These are phyloP conservation scores for Hydra vulgaris DNA, from an alignment of 30 jellyfish, hydroid and myxozoan genomes.

Conservation along the genomic window DNA sequence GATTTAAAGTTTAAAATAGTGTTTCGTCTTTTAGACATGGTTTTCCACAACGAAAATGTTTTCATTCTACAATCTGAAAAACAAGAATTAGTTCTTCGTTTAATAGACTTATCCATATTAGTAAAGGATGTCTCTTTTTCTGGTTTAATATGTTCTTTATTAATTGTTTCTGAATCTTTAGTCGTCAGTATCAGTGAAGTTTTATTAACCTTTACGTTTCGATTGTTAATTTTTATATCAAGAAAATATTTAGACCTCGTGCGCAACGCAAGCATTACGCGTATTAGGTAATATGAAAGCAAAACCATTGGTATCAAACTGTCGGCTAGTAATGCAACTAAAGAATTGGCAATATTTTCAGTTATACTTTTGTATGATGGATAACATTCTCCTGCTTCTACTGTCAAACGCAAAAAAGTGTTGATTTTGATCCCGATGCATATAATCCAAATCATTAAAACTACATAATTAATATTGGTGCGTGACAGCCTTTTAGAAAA, in stretches of 20 bases:
- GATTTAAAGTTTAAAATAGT: background rate
- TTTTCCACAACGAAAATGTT: too few species aligned
- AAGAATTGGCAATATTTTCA: background rate
- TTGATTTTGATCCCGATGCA: constrained; percentile 11
- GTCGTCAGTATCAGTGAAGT: background rate
- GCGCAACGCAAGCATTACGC: background rate
- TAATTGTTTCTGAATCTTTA: too few species aligned
- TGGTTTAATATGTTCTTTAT: too few species aligned
- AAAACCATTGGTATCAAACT: constrained; percentile 15
- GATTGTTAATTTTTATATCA: background rate
- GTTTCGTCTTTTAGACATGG: too few species aligned
- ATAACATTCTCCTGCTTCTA: background rate
- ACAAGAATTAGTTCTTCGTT: too few species aligned
- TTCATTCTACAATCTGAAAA: too few species aligned
- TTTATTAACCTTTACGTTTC: background rate
- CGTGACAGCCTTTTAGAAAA: constrained; percentile 5
- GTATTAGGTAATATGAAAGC: constrained; percentile 15
- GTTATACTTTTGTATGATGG: background rate
- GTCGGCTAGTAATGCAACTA: constrained; percentile 10
- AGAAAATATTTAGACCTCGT: background rate
- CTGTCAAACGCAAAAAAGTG: background rate
- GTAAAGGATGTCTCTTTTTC: too few species aligned
- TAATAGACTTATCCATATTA: too few species aligned
- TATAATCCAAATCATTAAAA: constrained; percentile 8
- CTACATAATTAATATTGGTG: background rate